Conservation (phyloP, 2,888 invertebrate species). For the Papilio elwesi region DNA sequence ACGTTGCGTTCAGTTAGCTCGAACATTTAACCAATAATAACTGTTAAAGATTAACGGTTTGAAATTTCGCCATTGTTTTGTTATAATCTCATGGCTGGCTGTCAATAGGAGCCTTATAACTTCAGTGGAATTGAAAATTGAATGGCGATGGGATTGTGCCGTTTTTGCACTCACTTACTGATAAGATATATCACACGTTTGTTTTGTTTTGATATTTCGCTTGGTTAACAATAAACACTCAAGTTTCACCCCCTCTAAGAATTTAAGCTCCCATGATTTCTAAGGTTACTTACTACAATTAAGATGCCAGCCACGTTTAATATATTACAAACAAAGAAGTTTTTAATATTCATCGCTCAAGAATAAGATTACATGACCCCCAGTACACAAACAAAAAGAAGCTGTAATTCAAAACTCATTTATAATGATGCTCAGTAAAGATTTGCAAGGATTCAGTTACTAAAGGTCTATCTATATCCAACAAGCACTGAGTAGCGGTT, state of each 20-base stretch:
- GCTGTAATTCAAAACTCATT: conserved; percentile 13
- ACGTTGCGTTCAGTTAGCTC: conserved; percentile 33
- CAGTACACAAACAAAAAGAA: conserved; percentile 9
- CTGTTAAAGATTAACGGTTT: conserved; percentile 12
- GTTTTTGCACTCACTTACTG: too few species aligned
- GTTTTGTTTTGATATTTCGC: too few species aligned
- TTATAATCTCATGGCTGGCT: conserved; percentile 6
- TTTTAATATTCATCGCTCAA: not conserved
- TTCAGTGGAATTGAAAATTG: too few species aligned
- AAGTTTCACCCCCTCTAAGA: too few species aligned
- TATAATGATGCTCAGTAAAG: not conserved
- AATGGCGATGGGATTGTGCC: too few species aligned
- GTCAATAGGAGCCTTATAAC: not conserved
- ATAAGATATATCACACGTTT: too few species aligned
- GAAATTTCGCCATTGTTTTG: not conserved
- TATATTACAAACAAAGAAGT: not conserved
- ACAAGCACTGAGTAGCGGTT: too few species aligned
- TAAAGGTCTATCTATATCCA: not conserved
- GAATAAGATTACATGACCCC: not conserved
- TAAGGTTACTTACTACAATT: too few species aligned
- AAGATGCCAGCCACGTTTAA: not conserved
- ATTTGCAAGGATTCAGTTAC: not conserved
- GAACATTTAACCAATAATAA: conserved; percentile 26
- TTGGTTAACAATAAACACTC: too few species aligned
- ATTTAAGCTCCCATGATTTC: too few species aligned